Conservation (phyloP, 2,113 vertebrate species). For the Dascyllus trimaculatus region DNA sequence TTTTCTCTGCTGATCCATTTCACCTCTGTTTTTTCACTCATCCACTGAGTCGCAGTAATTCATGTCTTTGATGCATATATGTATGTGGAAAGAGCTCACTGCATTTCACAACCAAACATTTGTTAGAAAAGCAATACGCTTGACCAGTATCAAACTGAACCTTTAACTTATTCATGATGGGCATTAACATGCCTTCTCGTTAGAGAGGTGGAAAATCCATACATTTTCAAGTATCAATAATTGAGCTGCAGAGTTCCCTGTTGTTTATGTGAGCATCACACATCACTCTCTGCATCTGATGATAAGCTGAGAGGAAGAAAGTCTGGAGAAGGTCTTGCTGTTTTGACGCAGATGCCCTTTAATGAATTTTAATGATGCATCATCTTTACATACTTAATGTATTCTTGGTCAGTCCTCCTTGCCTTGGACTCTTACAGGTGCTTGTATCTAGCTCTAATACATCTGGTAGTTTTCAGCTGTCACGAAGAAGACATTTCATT, state of each 20-base stretch:
- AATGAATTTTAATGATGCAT: constrained; percentile 37
- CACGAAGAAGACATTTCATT: constrained; percentile 19
- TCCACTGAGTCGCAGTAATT: background rate
- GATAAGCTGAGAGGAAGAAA: constrained; percentile 5
- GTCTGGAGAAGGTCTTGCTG: constrained; percentile 3
- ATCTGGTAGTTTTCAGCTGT: constrained; percentile 37
- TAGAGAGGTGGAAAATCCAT: background rate
- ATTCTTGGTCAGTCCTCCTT: background rate
- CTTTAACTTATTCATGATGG: constrained; percentile 58
- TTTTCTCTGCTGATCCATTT: no score
- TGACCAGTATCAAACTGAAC: constrained; percentile 12
- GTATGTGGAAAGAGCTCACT: constrained; percentile 6
- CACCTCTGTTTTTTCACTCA: no score
- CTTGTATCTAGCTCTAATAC: background rate
- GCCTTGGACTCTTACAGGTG: constrained; percentile 10
- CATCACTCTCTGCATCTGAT: constrained; percentile 1
- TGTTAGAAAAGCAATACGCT: constrained; percentile 15
- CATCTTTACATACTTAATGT: constrained; percentile 18
- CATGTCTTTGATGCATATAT: constrained; percentile 32
- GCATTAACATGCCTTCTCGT: constrained; percentile 6
- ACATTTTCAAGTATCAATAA: constrained; percentile 39
- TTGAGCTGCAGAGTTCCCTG: constrained; percentile 1
- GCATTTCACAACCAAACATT: background rate
- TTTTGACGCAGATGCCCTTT: constrained; percentile 34
- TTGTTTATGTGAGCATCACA: constrained; percentile 17